phyloP scores from a whole-genome alignment of 2,797 vertebrate species.

The Calcarius lapponicus region DNA sequence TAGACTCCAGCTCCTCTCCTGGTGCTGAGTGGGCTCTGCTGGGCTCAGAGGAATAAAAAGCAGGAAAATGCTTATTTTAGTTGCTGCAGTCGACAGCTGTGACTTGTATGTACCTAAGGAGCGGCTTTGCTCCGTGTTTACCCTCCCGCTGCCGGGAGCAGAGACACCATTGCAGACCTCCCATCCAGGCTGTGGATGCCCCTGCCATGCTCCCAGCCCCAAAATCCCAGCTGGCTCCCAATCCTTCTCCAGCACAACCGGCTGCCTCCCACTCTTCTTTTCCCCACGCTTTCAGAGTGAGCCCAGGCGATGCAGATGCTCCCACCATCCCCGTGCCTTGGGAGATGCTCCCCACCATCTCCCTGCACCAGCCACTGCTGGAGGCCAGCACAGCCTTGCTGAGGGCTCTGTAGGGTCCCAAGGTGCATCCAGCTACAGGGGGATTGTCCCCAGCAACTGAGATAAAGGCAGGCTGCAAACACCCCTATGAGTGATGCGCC shows the following conservation, averaged over 20 bases:
- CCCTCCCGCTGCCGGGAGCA: neutral
- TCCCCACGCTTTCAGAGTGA: neutral
- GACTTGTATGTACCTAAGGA: constrained; percentile 45
- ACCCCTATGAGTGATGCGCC: rapidly evolving
- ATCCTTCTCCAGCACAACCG: rapidly evolving
- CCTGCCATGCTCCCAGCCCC: neutral
- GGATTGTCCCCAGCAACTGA: neutral
- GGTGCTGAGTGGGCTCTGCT: constrained; percentile 61
- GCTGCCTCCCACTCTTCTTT: neutral
- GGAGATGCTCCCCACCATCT: neutral
- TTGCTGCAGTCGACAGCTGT: constrained; percentile 58
- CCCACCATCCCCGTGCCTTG: neutral
- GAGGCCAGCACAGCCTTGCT: neutral
- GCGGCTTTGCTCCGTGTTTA: neutral
- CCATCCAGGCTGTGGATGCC: neutral
- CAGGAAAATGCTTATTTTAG: constrained; percentile 64
- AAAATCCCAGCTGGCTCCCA: neutral
- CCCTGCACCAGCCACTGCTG: neutral
- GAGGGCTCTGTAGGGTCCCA: neutral
- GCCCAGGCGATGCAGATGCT: neutral
- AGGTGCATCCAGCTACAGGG: neutral
- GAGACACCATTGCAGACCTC: neutral
- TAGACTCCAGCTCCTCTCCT: constrained; percentile 49
- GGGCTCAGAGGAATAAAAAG: constrained; percentile 67
- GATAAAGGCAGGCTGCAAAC: neutral